Evolutionary conservation across 1,140 invertebrate species (phyloP), one percentile per base, ranked within the genome.

Genomic region (Chlorops oryzae): DNA sequence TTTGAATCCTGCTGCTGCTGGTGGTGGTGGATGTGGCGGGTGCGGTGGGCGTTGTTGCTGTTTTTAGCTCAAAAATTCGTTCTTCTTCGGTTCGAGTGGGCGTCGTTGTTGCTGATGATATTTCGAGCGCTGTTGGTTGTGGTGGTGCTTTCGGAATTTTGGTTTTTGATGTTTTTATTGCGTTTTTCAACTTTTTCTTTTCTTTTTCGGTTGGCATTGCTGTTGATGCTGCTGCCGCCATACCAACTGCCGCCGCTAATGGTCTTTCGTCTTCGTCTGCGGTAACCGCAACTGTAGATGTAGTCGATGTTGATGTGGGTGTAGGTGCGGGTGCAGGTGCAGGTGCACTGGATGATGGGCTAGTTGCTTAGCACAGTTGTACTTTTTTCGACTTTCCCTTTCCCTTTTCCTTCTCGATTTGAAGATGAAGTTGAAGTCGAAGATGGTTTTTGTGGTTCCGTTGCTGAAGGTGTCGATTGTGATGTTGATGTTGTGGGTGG

Each of bases 341-440:
- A 35, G 22, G 35, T 27, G 47, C 20, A 28, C 40, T 48, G 35
- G 40, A 48, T 48, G 37, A n/a, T n/a, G n/a, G n/a, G 35, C 15
- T 24, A 38, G 25, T 17, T 47, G 45, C 34, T 28, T 40, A 37
- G n/a, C n/a, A n/a, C n/a, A 28, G 23, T 48, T 23, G n/a, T 12
- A 28, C 28, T 18, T 10, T 21, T 28, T 45, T 45, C 9, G 42
- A 20, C 13, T 39, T 39, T 21, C 9, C 25, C 13, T 41, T 41
- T 23, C 39, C 39, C 25, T 41, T 41, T 41, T 41, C 22, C 21
- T 22, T 41, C 21, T 18, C 37, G 18, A 20, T 5, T 10, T 41
- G 39, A n/a, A 23, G 25, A 23, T 23, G 21, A 23, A 7, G 22
- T 15, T 12, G 15, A 3, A n/a, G 20, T 44, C 20, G 20, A 28